Percentiles rank a stretch among this genome's conserved stretches.
Evolutionary conservation across 2,888 invertebrate species (phyloP).

Genomic region (Ochlodes sylvanus): DNA sequence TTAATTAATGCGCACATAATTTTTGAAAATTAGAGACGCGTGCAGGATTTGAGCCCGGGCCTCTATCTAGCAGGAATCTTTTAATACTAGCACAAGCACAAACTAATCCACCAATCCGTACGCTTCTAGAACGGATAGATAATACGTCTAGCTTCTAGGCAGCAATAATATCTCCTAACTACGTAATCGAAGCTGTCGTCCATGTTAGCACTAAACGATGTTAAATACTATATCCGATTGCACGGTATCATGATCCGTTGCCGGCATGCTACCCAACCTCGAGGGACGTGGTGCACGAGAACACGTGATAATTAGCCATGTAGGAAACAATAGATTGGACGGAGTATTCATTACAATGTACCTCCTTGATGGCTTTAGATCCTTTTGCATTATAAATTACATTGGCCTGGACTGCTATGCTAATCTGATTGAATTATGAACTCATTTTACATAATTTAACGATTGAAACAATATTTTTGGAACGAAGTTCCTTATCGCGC

Average conservation of each 20-base stretch:
- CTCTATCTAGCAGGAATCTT: no score
- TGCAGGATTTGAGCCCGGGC: no score
- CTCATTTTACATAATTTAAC: no score
- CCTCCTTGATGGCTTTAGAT: background rate
- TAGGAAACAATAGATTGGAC: background rate
- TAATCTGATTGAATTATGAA: no score
- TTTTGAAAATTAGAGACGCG: no score
- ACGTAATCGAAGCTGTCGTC: background rate
- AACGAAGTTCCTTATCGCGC: no score
- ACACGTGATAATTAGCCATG: conserved; percentile 1
- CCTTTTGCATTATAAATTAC: background rate
- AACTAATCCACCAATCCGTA: no score
- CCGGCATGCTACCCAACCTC: background rate
- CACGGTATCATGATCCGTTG: background rate
- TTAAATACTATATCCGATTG: background rate
- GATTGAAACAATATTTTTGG: no score
- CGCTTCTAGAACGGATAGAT: no score
- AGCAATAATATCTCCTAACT: background rate
- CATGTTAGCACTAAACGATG: background rate
- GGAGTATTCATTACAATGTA: background rate
- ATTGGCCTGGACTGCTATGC: background rate
- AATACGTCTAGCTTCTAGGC: no score
- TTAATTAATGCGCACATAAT: no score
- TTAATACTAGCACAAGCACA: no score
- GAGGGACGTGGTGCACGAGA: background rate